Base-by-base conservation (phyloP, 2,888 invertebrate genomes). In the Galerucella nymphaeae region DNA sequence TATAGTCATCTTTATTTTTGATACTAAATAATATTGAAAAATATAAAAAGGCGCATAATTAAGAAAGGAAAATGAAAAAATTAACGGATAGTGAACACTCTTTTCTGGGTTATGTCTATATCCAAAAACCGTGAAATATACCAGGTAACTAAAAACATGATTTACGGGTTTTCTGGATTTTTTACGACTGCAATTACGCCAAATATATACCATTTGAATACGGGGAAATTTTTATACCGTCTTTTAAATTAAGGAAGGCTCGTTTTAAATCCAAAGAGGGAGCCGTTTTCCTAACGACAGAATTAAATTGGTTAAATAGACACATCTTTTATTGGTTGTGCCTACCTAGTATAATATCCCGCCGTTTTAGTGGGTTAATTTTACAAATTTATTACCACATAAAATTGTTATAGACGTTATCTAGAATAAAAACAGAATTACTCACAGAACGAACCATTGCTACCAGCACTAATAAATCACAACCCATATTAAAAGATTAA, bases 221-320 rank as follows among this genome's bases (percentile, higher is more conserved):
- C 78, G 82, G 81, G 81, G 80, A 78, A 74, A 73, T 71, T 82
- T 83, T 84, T 83, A 83, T 83, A 82, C 80, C 82, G 81, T 80
- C 78, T 77, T 81, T 83, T 81, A 83, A 83, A 83, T 84, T 83
- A 83, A 80, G 80, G 78, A 78, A 76, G 77, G 75, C 59, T 69
- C 72, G 74, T 78, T 80, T 79, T 79, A 78, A 79, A 79, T 78
- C 79, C 67, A 75, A 63, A 73, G 75, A 73, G 76, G 76, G 76
- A 73, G 68, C 71, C 67, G 63, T 78, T 82, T 81, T 80, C 77
- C 77, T 80, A 79, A 81, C 82, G 79, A 80, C 80, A 80, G 82
- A 84, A 84, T 84, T 83, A 84, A 84, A 83, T 83, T 82, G 81
- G 79, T 80, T 81, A 80, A 82, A 82, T 81, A 77, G 78, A 80